Conservation (phyloP, 1,140 invertebrate genomes). For the Pachypeltis micranthus region DNA sequence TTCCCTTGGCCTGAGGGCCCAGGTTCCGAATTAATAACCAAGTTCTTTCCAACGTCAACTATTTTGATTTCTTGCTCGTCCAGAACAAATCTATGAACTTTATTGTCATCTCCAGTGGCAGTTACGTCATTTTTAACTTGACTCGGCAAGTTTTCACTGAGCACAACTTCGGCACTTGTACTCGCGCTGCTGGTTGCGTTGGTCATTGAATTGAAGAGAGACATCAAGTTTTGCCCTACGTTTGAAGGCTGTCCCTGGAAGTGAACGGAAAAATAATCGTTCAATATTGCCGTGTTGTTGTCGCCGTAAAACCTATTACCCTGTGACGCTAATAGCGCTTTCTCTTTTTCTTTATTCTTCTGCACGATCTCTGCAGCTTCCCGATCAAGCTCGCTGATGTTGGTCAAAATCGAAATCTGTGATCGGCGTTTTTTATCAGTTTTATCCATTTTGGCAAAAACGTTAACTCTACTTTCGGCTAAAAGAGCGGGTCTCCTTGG, state of each 20-base stretch:
- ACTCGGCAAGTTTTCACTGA: constrained; percentile 40
- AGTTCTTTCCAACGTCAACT: not conserved
- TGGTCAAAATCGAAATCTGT: constrained; percentile 53
- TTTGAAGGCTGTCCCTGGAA: constrained; percentile 19
- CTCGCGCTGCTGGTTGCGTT: too few relatives aligned
- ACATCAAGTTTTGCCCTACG: constrained; percentile 44
- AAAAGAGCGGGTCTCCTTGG: constrained; percentile 21
- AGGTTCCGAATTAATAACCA: not conserved
- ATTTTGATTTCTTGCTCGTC: constrained; percentile 9
- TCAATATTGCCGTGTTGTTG: constrained; percentile 32
- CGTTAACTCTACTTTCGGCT: constrained; percentile 28
- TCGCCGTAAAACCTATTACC: constrained; percentile 31
- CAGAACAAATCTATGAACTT: not conserved
- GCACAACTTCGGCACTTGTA: too few relatives aligned
- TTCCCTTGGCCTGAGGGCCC: not conserved
- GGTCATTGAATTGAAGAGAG: constrained; percentile 49
- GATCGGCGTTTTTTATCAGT: constrained; percentile 43
- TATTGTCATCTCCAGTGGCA: not conserved
- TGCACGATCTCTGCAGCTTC: constrained; percentile 63
- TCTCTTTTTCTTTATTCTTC: constrained; percentile 38
- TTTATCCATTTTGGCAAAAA: constrained; percentile 28
- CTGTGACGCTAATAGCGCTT: constrained; percentile 32
- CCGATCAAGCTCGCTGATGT: constrained; percentile 66
- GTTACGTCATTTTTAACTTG: constrained; percentile 27
- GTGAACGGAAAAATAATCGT: constrained; percentile 28